Evolutionary conservation across 2,113 vertebrate genomes (phyloP), one percentile per base, ranked within the genome.

Genomic region (Corapipo altera): DNA sequence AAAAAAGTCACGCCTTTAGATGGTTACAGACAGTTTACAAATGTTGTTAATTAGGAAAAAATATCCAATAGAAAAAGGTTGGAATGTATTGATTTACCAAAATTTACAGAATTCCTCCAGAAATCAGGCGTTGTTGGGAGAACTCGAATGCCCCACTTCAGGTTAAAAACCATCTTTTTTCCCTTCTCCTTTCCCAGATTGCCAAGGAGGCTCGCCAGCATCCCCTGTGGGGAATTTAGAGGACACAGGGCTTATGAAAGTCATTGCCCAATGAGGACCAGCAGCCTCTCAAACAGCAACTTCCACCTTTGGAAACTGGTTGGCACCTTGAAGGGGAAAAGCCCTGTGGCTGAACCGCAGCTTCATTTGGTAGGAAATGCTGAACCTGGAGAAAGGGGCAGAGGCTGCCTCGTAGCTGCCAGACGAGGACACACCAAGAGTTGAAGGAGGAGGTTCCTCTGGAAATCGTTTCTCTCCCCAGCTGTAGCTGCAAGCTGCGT

Each of bases 371-470:
- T 2, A 2, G 48, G 30, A 39, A 16, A 6, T 3, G 33, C 16
- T 0, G 3, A 44, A 86, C 72, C 19, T 2, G 27, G 15, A 35
- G 35, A 54, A 33, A 15, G 8, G 8, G 12, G 5, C 13, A 11
- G 26, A 26, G 18, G 21, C 51, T 19, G 33, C 0, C 0, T 2
- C 0, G 0, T 0, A 35, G 51, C 46, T 54, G 37, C 1, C 3
- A 5, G 44, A 5, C 0, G 2, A 26, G 18, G 30, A 39, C 15
- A 5, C 7, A 1, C 9, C 27, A 5, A 30, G 8, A 5, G 28
- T 41, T 15, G 54, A 22, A 69, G 66, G 11, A 54, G 46, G 26
- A 51, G 21, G 6, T 14, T 28, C 54, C n/a, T 62, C 55, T 43
- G 32, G 37, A 46, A 58, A 62, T 62, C 2, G 0, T 15, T 81